Conservation (phyloP, 2,888 invertebrate genomes). For the Dicranocentrus wangi region DNA sequence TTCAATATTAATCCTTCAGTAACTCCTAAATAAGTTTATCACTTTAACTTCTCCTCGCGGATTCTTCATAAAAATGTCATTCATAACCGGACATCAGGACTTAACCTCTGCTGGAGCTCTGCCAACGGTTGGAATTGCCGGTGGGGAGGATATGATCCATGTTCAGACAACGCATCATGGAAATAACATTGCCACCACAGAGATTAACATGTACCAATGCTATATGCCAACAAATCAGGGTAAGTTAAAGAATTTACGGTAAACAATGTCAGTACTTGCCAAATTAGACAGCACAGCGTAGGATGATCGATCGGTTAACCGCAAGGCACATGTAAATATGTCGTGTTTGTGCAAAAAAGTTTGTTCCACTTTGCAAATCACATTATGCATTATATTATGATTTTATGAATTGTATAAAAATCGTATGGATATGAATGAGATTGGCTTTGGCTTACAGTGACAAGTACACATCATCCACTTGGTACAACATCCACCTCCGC, state of each 20-base stretch:
- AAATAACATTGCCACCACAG: slow-evolving; percentile 29
- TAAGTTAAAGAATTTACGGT: slow-evolving; percentile 5
- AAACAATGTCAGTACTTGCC: too few relatives aligned
- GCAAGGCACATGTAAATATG: not conserved
- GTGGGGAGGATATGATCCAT: slow-evolving; percentile 34
- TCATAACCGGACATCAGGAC: slow-evolving; percentile 24
- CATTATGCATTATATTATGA: too few relatives aligned
- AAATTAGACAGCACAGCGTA: too few relatives aligned
- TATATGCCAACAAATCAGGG: slow-evolving; percentile 30
- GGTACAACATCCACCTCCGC: not conserved
- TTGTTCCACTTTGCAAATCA: too few relatives aligned
- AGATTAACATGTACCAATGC: slow-evolving; percentile 30
- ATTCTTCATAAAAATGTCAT: too few relatives aligned
- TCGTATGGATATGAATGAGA: too few relatives aligned
- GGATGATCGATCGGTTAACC: too few relatives aligned
- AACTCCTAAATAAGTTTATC: too few relatives aligned
- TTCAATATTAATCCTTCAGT: too few relatives aligned
- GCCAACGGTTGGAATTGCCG: not conserved
- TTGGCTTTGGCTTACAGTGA: slow-evolving; percentile 1
- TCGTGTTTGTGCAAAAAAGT: too few relatives aligned
- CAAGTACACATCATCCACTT: slow-evolving; percentile 32
- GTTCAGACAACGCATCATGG: slow-evolving; percentile 27
- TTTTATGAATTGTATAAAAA: too few relatives aligned
- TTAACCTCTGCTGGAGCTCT: not conserved
- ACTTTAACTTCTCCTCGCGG: too few relatives aligned